phyloP scores from a whole-genome alignment of 2,797 vertebrate species.

The Naso thynnoides region DNA sequence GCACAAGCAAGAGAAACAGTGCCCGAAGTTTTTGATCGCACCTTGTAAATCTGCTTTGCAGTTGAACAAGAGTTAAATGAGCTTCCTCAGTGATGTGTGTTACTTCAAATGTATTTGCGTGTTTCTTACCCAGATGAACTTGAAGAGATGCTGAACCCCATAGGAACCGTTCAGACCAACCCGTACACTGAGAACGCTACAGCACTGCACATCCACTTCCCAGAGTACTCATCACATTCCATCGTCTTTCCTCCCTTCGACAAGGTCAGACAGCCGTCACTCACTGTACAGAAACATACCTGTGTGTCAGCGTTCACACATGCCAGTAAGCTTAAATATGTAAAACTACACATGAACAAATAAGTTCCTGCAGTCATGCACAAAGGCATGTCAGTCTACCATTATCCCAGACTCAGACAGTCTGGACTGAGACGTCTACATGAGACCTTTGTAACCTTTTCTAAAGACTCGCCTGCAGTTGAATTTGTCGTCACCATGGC shows the following conservation, averaged over 20 bases:
- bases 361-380: background rate
- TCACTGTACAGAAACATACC: background rate
- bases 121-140: slow-evolving; percentile 91
- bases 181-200: slow-evolving; percentile 97
- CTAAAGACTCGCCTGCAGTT: slow-evolving; percentile 23
- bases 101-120: slow-evolving; percentile 16
- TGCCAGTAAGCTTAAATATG: background rate
- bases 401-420: background rate
- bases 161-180: slow-evolving; percentile 97
- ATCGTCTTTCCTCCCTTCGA: slow-evolving; percentile 95
- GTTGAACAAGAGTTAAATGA: background rate
- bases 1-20: too few relatives aligned
- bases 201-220: slow-evolving; percentile 92
- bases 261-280: slow-evolving; percentile 86
- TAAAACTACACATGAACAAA: background rate
- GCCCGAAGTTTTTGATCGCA: too few relatives aligned
- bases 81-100: background rate
- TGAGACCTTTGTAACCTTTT: slow-evolving; percentile 7
- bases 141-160: slow-evolving; percentile 99
- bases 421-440: background rate
- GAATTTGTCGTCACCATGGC: slow-evolving; percentile 26
- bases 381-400: background rate
- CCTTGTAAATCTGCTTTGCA: background rate
- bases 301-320: background rate
- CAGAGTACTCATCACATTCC: slow-evolving; percentile 88